These are phyloP conservation scores for Poecilia velifera DNA, from an alignment of 2,797 vertebrate species.

Conservation along the genomic window DNA sequence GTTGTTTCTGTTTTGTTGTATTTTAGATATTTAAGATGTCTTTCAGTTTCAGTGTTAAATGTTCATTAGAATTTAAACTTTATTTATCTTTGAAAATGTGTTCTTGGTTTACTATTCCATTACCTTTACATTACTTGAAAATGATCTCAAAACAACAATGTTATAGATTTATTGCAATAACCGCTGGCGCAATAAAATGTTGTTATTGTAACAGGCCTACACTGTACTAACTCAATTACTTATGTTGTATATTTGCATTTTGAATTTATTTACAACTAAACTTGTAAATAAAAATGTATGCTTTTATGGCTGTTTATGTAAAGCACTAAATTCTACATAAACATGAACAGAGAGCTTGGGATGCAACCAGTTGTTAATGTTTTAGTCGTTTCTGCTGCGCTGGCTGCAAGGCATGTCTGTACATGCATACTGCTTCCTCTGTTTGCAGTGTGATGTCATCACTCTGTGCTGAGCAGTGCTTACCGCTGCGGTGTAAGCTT, in stretches of 20 bases:
- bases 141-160: no score
- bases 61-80: no score
- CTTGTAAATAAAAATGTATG: neutral
- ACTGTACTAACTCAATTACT: neutral
- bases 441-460: constrained; percentile 70
- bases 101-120: no score
- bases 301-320: neutral
- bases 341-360: neutral
- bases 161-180: no score
- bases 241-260: neutral
- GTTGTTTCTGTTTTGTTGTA: no score
- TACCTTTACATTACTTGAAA: no score
- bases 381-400: constrained; percentile 35
- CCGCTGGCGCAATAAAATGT: no score
- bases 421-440: constrained; percentile 60
- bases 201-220: no score
- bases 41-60: no score
- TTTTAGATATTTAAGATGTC: no score
- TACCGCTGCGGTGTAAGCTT: constrained; percentile 55
- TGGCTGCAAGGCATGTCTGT: constrained; percentile 53
- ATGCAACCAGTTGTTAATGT: constrained; percentile 8
- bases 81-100: no score
- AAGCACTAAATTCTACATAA: neutral
- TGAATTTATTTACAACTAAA: neutral
- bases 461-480: constrained; percentile 43